Evolutionary conservation across 2,797 vertebrate genomes (phyloP), one percentile per base, ranked within the genome.

Genomic region (Microctenopoma stevenorrisi): DNA sequence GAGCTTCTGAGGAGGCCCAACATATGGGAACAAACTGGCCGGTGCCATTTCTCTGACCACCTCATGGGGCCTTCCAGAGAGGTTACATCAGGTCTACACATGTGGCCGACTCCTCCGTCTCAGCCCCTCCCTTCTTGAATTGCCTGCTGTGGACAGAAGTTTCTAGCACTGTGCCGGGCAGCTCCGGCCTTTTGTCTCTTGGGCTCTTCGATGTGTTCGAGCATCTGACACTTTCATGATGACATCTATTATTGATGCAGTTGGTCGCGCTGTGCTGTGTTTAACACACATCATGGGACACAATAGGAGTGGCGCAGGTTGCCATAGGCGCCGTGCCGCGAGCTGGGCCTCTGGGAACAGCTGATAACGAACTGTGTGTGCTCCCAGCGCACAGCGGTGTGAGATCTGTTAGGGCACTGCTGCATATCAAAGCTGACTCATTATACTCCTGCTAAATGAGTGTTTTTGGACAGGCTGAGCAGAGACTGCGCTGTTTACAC

Each of bases 211-310:
- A 72, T 71, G 25, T 69, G 18, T 76, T 18, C 79, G 0, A 60
- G 67, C 68, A 70, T 78, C 81, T 74, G 58, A 5, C 58, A 46
- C 48, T 75, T 50, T 65, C n/a, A 10, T 18, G 18, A 46, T 18
- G 0, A 3, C 83, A 87, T 95, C 85, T 76, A 94, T 95, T 92
- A 93, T 93, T 94, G 79, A 95, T 73, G 79, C 75, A 11, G 57
- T 83, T 82, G 79, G 89, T 80, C 80, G 85, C 13, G 28, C 61
- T 62, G 68, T 76, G 86, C 68, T 67, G 62, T 57, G 68, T 92
- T 85, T 77, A 91, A 83, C 87, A 85, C 84, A 30, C 30, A 67
- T 71, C 79, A 59, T 37, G 68, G 84, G 76, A 90, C 83, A 92
- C 84, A 79, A 87, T 87, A 68, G 77, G 40, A 59, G 81, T 55